Evolutionary conservation across 2,888 invertebrate species (phyloP).

Genomic region (Octodonta nipae): DNA sequence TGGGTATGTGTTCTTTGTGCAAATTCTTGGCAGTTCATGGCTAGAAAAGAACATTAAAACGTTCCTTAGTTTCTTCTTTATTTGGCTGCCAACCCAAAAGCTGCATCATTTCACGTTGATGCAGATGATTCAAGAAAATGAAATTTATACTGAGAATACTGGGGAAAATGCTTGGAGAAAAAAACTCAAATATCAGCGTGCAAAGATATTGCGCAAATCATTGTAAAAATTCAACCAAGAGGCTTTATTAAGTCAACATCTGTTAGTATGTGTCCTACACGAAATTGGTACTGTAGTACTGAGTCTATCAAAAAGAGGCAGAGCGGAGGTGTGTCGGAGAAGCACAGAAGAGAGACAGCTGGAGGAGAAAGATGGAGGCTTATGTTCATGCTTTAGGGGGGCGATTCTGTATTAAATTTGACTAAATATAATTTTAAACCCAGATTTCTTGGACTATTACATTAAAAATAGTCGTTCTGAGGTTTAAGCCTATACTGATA

Average conservation of each 20-base stretch:
- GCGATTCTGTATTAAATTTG: too few species aligned
- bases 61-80: slow-evolving; percentile 84
- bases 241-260: slow-evolving; percentile 78
- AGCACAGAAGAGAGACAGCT: too few species aligned
- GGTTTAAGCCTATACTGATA: too few species aligned
- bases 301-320: too few species aligned
- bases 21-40: slow-evolving; percentile 89
- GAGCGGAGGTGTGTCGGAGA: too few species aligned
- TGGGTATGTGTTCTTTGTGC: slow-evolving; percentile 90
- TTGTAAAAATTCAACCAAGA: slow-evolving; percentile 80
- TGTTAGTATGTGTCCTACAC: slow-evolving; percentile 83
- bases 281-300: slow-evolving; percentile 83
- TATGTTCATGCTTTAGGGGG: too few species aligned
- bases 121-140: slow-evolving; percentile 96
- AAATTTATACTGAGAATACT: slow-evolving; percentile 86
- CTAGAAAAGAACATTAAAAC: slow-evolving; percentile 79
- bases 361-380: too few species aligned
- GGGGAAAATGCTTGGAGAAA: slow-evolving; percentile 89
- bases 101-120: slow-evolving; percentile 91
- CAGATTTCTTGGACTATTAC: too few species aligned
- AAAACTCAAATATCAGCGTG: slow-evolving; percentile 92
- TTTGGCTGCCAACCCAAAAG: slow-evolving; percentile 87
- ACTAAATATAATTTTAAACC: too few species aligned
- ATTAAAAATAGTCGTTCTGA: too few species aligned
- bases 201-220: slow-evolving; percentile 82